Conservation (phyloP, 1,140 invertebrate genomes). For the Meloidogyne hapla region DNA sequence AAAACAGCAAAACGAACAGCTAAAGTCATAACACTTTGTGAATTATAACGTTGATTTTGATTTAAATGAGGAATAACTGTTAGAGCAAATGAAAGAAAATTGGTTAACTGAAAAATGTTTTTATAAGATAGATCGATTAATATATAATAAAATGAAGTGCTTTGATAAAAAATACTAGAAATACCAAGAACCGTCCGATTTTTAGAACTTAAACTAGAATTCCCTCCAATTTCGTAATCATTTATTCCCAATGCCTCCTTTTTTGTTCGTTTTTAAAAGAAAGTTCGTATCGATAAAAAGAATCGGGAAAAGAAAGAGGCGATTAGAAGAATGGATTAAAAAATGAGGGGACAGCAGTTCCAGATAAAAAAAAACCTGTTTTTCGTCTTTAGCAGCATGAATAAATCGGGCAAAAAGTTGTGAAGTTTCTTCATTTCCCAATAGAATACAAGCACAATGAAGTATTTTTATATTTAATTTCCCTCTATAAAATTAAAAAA, state of each 20-base stretch:
- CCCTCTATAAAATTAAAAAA: background rate
- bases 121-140: no score
- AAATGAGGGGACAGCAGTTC: no score
- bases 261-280: no score
- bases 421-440: constrained; percentile 17
- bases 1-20: constrained; percentile 12
- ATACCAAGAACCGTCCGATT: no score
- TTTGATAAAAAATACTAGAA: no score
- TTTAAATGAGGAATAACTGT: constrained; percentile 14
- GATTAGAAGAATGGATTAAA: no score
- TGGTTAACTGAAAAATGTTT: constrained; percentile 22
- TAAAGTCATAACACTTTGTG: background rate
- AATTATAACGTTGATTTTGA: background rate
- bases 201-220: no score
- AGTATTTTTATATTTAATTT: constrained; percentile 25
- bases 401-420: constrained; percentile 21
- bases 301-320: no score
- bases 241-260: no score
- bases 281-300: no score
- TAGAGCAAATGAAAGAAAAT: constrained; percentile 14
- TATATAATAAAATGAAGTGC: no score
- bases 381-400: constrained; percentile 4
- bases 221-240: no score
- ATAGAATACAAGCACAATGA: constrained; percentile 10
- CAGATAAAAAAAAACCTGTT: background rate